A percentile compares a stretch with the other conserved stretches of the same genome.
Evolutionary conservation across 2,113 vertebrate genomes (phyloP).

Genomic region (Phoenicopterus ruber): DNA sequence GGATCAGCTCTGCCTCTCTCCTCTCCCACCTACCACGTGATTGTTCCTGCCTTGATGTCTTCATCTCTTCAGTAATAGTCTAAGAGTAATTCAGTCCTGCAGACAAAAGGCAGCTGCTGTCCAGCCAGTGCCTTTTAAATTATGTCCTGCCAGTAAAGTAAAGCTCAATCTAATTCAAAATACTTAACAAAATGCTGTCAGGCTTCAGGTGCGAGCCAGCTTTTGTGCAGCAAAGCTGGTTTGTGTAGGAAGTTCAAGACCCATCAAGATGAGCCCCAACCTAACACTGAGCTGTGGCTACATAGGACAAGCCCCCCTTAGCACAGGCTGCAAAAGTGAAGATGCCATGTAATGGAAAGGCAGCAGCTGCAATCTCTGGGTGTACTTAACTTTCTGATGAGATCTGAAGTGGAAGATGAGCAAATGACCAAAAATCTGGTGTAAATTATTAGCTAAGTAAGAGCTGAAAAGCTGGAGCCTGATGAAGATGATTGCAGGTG

Average conservation of each 20-base stretch:
- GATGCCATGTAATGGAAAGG: background rate
- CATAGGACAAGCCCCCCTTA: background rate
- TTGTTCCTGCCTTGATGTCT: background rate
- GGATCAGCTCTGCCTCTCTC: background rate
- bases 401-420: background rate
- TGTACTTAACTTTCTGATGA: background rate
- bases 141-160: background rate
- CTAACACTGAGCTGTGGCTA: background rate
- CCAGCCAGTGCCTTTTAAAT: background rate
- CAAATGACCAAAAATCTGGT: background rate
- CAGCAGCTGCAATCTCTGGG: background rate
- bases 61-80: background rate
- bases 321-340: background rate
- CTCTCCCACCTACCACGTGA: fast-evolving
- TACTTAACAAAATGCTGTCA: background rate
- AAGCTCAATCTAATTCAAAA: background rate
- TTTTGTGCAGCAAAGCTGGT: background rate
- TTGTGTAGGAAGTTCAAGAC: background rate
- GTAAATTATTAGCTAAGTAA: background rate
- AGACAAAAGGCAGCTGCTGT: background rate
- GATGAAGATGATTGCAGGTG: background rate
- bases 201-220: background rate
- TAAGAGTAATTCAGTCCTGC: background rate
- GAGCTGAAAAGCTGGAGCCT: background rate
- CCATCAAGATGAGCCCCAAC: background rate